phyloP scores from a whole-genome alignment of 2,113 vertebrate species.

The Pygoscelis antarcticus region DNA sequence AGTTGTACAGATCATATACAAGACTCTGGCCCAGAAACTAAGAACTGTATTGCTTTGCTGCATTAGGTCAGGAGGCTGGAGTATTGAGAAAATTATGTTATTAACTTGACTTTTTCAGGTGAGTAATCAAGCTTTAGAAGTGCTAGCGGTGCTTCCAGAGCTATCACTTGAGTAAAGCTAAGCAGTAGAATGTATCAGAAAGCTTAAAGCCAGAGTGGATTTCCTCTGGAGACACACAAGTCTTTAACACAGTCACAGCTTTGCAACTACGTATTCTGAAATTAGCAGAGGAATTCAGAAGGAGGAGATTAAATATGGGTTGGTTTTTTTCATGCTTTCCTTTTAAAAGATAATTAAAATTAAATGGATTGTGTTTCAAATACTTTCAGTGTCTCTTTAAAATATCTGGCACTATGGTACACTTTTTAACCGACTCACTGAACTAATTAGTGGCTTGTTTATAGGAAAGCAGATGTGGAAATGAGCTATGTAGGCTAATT shows the following conservation, averaged over 20 bases:
- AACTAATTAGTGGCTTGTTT: conserved; percentile 62
- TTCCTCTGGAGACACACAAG: neutral
- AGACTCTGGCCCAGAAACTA: neutral
- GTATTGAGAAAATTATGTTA: neutral
- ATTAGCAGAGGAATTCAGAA: neutral
- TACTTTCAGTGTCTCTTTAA: conserved; percentile 38
- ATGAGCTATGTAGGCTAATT: conserved; percentile 52
- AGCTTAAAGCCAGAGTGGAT: neutral
- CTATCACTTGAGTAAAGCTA: neutral
- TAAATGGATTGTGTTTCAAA: conserved; percentile 8
- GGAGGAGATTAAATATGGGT: neutral
- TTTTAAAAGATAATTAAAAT: conserved; percentile 21
- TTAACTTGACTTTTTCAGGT: neutral
- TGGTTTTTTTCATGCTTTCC: neutral
- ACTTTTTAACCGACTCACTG: conserved; percentile 48
- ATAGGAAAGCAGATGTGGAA: conserved; percentile 61
- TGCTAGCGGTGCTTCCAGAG: neutral
- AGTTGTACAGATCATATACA: neutral
- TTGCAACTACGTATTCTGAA: neutral
- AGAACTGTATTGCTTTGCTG: neutral
- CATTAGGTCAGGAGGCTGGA: neutral
- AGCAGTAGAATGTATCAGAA: neutral
- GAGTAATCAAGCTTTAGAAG: neutral
- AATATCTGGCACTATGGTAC: conserved; percentile 26
- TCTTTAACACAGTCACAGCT: neutral